phyloP scores from a whole-genome alignment of 2,113 vertebrate genomes.

The Micromys minutus region DNA sequence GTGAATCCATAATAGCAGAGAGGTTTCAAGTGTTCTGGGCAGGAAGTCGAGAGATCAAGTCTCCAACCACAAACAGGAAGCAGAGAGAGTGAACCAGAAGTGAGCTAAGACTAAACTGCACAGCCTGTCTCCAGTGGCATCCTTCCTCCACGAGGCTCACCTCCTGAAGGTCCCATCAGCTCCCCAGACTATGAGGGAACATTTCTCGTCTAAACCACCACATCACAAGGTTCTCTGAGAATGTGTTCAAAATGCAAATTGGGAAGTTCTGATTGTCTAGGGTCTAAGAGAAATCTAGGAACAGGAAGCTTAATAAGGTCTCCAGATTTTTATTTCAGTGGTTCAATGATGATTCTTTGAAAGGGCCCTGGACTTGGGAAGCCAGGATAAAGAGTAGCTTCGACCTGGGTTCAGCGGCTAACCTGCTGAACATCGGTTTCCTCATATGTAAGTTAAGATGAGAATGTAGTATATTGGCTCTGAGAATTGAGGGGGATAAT shows the following conservation, averaged over 20 bases:
- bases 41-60: not conserved
- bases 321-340: not conserved
- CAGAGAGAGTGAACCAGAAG: not conserved
- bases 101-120: not conserved
- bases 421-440: not conserved
- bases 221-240: not conserved
- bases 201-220: not conserved
- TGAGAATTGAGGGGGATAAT: constrained; percentile 9
- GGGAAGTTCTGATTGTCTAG: not conserved
- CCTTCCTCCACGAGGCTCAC: not conserved
- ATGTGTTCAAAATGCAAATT: not conserved
- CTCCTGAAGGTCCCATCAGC: not conserved
- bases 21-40: not conserved
- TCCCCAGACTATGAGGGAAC: not conserved
- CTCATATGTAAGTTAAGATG: not conserved
- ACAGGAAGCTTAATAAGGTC: not conserved
- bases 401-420: not conserved
- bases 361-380: not conserved
- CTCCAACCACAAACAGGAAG: not conserved
- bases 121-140: not conserved
- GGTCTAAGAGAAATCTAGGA: not conserved
- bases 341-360: not conserved
- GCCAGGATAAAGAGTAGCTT: fast-evolving
- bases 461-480: not conserved
- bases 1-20: fast-evolving